Evolutionary conservation across 2,113 vertebrate species (phyloP), one percentile per base, ranked within the genome.

Genomic region (Actinemys pallida): DNA sequence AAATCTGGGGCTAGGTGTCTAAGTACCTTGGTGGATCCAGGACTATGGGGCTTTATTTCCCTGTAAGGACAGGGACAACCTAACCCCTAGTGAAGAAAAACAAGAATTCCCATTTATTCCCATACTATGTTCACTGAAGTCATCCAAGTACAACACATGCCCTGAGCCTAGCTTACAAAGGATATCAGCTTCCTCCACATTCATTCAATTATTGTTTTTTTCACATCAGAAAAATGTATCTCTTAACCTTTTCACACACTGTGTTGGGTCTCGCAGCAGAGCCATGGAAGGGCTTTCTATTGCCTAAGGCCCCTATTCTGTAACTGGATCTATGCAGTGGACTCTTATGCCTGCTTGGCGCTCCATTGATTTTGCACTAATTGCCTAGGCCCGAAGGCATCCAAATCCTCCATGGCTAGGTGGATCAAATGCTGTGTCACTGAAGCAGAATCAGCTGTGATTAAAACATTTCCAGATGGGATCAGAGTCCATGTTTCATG

Each of bases 31-130:
- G 35, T 69, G 35, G 35, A 65, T 20, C 35, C 65, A n/a, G 65
- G 35, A 4, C 35, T n/a, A 39, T 4, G 13, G 69, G 31, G 29
- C 8, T 92, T 65, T 69, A n/a, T 50, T 85, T 39, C 53, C 25
- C 27, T 52, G 49, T 22, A 79, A 94, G 50, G 14, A 4, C 5
- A 57, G 79, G 83, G 10, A 75, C 4, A 0, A 1, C 53, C 84
- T 57, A 65, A 39, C 24, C 50, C 24, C 2, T 76, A 49, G 83
- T 81, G 83, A 53, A 78, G 75, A 57, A 76, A 81, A 88, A 39
- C 24, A 59, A 49, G 52, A 24, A 5, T 75, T 47, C 57, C 31
- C 1, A 12, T 9, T 17, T 69, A 39, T 19, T 82, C 0, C 0
- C 1, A 10, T 25, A 2, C 29, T 1, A 72, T 92, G 49, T 59